phyloP scores from a whole-genome alignment of 1,140 invertebrate species.

The Glomeris maerens region DNA sequence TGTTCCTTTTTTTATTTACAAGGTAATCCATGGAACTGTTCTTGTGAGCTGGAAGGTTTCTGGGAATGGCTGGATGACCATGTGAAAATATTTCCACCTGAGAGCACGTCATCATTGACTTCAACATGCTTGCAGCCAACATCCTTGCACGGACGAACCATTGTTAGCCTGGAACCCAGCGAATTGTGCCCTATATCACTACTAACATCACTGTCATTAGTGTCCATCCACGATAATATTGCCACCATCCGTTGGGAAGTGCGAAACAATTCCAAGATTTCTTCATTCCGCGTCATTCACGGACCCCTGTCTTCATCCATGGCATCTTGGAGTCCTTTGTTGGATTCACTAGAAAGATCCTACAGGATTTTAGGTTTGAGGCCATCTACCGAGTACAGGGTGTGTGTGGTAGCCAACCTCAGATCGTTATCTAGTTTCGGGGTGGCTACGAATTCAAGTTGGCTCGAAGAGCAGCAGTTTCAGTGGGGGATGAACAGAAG shows the following conservation, averaged over 20 bases:
- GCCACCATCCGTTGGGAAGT: conserved; percentile 77
- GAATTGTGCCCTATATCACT: conserved; percentile 66
- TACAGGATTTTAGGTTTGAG: conserved; percentile 53
- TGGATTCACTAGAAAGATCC: conserved; percentile 46
- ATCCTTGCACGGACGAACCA: conserved; percentile 53
- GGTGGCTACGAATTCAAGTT: conserved; percentile 47
- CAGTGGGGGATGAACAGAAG: conserved; percentile 9
- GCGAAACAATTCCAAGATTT: conserved; percentile 66
- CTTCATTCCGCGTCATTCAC: conserved; percentile 72
- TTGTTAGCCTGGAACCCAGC: conserved; percentile 58
- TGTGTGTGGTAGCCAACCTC: conserved; percentile 72
- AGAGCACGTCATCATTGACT: too few relatives aligned
- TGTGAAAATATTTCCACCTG: conserved; percentile 43
- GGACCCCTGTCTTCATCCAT: conserved; percentile 55
- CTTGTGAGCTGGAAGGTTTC: conserved; percentile 65
- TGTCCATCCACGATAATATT: conserved; percentile 75
- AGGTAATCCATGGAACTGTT: conserved; percentile 72
- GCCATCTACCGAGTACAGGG: conserved; percentile 60
- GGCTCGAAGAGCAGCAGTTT: conserved; percentile 17
- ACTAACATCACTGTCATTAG: conserved; percentile 62
- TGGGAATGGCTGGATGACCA: conserved; percentile 81
- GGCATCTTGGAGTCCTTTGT: conserved; percentile 31
- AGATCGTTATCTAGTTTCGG: too few relatives aligned
- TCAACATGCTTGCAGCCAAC: conserved; percentile 63
- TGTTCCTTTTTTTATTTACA: conserved; percentile 24